These are phyloP conservation scores for Caloenas nicobarica DNA, from an alignment of 2,113 vertebrate species.

Conservation along the genomic window DNA sequence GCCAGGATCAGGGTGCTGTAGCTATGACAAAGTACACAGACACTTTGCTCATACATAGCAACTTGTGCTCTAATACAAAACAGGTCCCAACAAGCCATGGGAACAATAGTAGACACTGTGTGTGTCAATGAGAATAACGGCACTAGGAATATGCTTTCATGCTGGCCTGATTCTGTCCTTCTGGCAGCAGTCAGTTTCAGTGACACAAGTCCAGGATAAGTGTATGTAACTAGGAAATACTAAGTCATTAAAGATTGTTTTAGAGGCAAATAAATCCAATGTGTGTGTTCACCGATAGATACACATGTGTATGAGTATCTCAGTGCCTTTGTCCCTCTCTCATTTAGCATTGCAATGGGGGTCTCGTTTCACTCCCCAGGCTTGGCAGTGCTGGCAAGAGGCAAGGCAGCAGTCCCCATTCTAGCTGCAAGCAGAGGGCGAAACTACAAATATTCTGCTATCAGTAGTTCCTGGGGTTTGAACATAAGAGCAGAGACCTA, in stretches of 20 bases:
- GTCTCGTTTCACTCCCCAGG: not conserved
- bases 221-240: not conserved
- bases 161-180: not conserved
- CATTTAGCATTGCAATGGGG: accelerated
- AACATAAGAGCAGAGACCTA: not conserved
- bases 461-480: not conserved
- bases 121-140: not conserved
- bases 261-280: not conserved
- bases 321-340: not conserved
- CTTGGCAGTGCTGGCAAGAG: not conserved
- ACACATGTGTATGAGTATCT: accelerated
- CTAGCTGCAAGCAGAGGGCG: accelerated
- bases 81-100: not conserved
- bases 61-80: not conserved
- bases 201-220: not conserved
- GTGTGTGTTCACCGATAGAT: not conserved
- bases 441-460: not conserved
- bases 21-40: not conserved
- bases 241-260: not conserved
- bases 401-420: not conserved
- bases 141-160: not conserved
- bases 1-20: not conserved
- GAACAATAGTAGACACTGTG: not conserved
- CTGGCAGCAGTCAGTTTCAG: not conserved
- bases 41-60: not conserved